Percentiles rank a stretch among this genome's conserved stretches.
Evolutionary conservation across 2,888 invertebrate genomes (phyloP).

Genomic region (Penaeus monodon): DNA sequence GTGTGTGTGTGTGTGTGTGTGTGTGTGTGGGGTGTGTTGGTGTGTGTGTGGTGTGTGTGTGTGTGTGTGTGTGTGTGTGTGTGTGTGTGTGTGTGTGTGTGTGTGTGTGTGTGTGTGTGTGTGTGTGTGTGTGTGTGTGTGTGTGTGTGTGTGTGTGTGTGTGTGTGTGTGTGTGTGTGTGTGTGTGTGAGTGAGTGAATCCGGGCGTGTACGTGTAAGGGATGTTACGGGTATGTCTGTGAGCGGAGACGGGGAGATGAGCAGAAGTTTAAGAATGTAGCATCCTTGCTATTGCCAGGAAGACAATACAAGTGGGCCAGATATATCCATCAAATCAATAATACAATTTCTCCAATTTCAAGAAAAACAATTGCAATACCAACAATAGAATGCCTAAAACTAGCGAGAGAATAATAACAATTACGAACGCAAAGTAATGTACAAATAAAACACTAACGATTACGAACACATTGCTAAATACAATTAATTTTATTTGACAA

Average conservation of each 20-base stretch:
- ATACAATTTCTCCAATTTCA: too few species aligned
- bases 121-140: neutral
- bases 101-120: neutral
- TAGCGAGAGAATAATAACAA: too few species aligned
- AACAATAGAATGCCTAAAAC: too few species aligned
- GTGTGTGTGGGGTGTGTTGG: neutral
- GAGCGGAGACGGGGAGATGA: neutral
- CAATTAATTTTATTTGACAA: too few species aligned
- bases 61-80: neutral
- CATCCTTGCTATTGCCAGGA: too few species aligned
- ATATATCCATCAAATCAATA: too few species aligned
- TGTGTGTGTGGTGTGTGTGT: too few species aligned
- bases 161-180: neutral
- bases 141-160: neutral
- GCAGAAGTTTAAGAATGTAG: neutral
- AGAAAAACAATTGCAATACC: too few species aligned
- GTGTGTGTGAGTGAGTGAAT: neutral
- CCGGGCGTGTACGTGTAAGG: conserved; percentile 2
- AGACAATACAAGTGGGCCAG: too few species aligned
- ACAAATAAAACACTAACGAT: too few species aligned
- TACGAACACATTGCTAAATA: too few species aligned
- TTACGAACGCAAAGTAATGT: too few species aligned
- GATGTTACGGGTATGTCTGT: neutral
- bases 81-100: neutral
- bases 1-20: neutral